phyloP scores from a whole-genome alignment of 2,113 vertebrate species.

The Rhizomys pruinosus region DNA sequence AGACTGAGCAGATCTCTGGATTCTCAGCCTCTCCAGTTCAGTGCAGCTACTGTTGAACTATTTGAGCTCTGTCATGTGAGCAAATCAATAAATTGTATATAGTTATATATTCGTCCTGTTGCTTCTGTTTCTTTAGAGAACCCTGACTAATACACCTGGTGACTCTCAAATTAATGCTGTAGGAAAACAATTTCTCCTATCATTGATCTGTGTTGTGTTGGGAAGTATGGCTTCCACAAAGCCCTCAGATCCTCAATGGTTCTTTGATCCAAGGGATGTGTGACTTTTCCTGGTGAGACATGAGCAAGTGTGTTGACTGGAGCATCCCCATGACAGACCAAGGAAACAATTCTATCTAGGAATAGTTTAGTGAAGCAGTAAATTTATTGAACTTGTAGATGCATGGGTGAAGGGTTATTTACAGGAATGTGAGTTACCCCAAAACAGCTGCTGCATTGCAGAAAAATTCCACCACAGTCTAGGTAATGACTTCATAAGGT shows the following conservation, averaged over 20 bases:
- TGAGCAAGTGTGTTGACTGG: neutral
- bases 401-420: neutral
- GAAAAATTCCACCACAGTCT: neutral
- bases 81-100: no score
- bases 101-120: no score
- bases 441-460: neutral
- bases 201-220: neutral
- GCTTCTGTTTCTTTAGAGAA: no score
- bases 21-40: no score
- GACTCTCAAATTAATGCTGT: neutral
- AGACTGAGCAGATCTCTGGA: no score
- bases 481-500: neutral
- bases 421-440: neutral
- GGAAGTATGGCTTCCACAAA: neutral
- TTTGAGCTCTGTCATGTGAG: no score
- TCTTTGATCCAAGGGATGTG: neutral
- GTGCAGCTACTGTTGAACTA: no score
- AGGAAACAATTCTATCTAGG: neutral
- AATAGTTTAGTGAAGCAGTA: neutral
- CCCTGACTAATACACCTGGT: no score
- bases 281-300: neutral
- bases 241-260: neutral
- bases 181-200: neutral
- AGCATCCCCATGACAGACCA: neutral
- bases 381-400: neutral